phyloP scores from a whole-genome alignment of 2,113 vertebrate species.

The Phyllostomus hastatus region DNA sequence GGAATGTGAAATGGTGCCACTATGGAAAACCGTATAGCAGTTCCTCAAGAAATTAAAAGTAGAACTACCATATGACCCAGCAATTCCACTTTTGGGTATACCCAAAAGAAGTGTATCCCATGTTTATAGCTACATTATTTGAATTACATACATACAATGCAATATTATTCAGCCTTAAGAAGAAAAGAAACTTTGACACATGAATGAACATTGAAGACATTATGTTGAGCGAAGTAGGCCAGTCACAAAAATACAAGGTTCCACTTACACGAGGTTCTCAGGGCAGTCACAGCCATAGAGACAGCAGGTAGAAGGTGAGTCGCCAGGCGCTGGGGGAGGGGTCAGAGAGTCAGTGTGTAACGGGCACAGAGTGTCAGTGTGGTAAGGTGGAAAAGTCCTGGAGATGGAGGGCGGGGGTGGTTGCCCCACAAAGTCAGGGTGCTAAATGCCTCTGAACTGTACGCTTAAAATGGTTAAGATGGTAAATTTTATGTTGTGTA shows the following conservation, averaged over 20 bases:
- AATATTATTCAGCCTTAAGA: neutral
- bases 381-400: neutral
- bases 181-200: neutral
- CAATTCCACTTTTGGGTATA: neutral
- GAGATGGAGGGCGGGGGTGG: neutral
- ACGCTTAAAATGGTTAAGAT: neutral
- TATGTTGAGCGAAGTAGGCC: neutral
- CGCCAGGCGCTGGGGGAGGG: neutral
- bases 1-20: neutral
- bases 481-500: neutral
- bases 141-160: neutral
- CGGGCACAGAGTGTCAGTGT: neutral
- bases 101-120: neutral
- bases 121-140: no score
- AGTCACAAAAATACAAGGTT: neutral
- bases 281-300: neutral
- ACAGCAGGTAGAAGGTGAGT: neutral
- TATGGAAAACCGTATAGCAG: rapidly evolving
- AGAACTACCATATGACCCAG: neutral
- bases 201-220: neutral
- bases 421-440: neutral
- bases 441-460: neutral
- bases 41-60: neutral
- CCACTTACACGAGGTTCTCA: neutral
- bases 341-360: neutral